Percentiles rank a stretch among this genome's conserved stretches.
Evolutionary conservation across 2,888 invertebrate genomes (phyloP).

Genomic region (Flabesymbios commensalis): DNA sequence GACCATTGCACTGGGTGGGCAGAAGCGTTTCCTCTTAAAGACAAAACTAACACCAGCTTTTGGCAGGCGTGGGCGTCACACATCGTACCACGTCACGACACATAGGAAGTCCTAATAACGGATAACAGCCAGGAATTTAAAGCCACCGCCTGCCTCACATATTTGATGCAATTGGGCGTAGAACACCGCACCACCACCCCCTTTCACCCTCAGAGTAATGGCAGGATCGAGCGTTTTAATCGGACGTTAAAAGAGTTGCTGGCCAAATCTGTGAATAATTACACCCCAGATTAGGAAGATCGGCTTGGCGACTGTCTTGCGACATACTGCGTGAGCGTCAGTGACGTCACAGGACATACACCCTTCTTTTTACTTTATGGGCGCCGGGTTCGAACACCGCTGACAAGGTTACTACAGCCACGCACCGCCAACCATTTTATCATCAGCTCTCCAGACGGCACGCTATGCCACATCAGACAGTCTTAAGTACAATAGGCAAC

Average conservation of each 20-base stretch:
- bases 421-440: background rate
- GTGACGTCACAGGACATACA: background rate
- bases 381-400: background rate
- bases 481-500: background rate
- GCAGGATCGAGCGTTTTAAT: background rate
- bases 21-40: slow-evolving; percentile 3
- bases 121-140: background rate
- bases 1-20: slow-evolving; percentile 2
- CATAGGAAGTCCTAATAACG: background rate
- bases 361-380: slow-evolving; percentile 4
- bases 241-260: background rate
- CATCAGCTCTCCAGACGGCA: background rate
- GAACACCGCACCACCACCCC: background rate
- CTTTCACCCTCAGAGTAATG: background rate
- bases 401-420: background rate
- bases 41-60: too few species aligned
- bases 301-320: background rate
- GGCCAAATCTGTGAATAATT: background rate
- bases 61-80: background rate
- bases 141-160: background rate
- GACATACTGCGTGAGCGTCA: background rate
- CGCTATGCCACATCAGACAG: background rate
- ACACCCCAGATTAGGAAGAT: background rate
- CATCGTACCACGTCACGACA: background rate
- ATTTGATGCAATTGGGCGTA: background rate